Evolutionary conservation across 1,140 invertebrate genomes (phyloP).

Genomic region (Bemisia tabaci): DNA sequence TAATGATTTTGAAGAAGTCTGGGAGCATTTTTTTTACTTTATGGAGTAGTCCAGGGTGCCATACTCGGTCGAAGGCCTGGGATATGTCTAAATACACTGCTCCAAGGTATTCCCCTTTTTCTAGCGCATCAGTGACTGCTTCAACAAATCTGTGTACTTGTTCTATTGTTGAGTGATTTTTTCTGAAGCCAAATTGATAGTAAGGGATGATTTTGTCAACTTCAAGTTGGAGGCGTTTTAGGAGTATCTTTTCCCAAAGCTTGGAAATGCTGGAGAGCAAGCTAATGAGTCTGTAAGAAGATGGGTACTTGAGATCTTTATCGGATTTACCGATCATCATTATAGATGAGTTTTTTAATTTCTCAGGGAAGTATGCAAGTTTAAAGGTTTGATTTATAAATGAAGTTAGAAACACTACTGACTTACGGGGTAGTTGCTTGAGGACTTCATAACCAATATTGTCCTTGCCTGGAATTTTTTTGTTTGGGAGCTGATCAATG

Average conservation of each 20-base stretch:
- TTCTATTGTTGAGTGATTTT: slow-evolving; percentile 3
- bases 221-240: slow-evolving; percentile 13
- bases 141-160: slow-evolving; percentile 9
- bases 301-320: slow-evolving; percentile 13
- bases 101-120: slow-evolving; percentile 17
- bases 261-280: slow-evolving; percentile 22
- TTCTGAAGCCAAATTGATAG: slow-evolving; percentile 6
- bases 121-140: background rate
- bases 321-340: slow-evolving; percentile 27
- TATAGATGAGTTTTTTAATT: slow-evolving; percentile 28
- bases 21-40: slow-evolving; percentile 16
- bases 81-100: slow-evolving; percentile 27
- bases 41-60: slow-evolving; percentile 24
- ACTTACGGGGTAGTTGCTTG: slow-evolving; percentile 5
- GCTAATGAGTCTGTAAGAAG: slow-evolving; percentile 25
- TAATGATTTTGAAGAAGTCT: background rate
- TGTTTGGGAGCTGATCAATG: background rate
- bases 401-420: slow-evolving; percentile 6
- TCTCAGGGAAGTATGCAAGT: slow-evolving; percentile 8
- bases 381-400: slow-evolving; percentile 8
- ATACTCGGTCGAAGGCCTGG: slow-evolving; percentile 28
- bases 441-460: slow-evolving; percentile 6
- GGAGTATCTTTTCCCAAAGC: slow-evolving; percentile 19
- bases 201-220: slow-evolving; percentile 8
- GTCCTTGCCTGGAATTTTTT: slow-evolving; percentile 13